phyloP scores from a whole-genome alignment of 2,113 vertebrate genomes.

The Microcebus jonahi region DNA sequence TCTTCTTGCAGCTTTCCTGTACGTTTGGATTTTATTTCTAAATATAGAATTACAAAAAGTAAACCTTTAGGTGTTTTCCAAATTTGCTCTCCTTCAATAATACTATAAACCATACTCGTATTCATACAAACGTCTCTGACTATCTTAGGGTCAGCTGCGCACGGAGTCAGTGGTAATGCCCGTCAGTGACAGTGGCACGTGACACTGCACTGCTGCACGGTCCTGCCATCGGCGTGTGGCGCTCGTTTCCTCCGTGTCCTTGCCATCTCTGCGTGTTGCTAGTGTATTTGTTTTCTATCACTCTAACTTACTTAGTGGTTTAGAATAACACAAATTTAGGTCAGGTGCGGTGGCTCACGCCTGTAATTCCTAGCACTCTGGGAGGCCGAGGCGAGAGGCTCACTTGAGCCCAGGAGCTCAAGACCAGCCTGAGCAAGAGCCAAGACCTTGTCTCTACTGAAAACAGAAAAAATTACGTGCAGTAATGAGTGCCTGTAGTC shows the following conservation, averaged over 20 bases:
- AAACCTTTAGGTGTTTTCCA: background rate
- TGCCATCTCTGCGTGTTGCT: background rate
- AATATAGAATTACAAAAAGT: background rate
- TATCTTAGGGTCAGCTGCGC: background rate
- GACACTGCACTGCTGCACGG: accelerated
- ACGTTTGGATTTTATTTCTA: background rate
- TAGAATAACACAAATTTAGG: too few relatives aligned
- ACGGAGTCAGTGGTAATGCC: accelerated
- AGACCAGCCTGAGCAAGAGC: too few relatives aligned
- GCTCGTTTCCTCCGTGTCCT: background rate
- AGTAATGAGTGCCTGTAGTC: too few relatives aligned
- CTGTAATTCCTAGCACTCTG: too few relatives aligned
- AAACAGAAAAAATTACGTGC: too few relatives aligned
- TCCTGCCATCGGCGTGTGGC: accelerated
- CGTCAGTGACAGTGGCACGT: accelerated
- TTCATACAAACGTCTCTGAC: too few relatives aligned
- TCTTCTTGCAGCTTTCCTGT: too few relatives aligned
- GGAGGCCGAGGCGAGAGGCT: too few relatives aligned
- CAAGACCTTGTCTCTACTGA: too few relatives aligned
- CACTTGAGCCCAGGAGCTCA: too few relatives aligned
- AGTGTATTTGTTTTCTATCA: background rate
- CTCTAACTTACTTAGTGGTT: background rate
- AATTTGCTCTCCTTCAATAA: accelerated
- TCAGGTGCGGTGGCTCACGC: too few relatives aligned
- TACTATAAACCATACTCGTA: accelerated